Base-by-base conservation (phyloP, 2,113 vertebrate genomes). In the Platysteira castanea region DNA sequence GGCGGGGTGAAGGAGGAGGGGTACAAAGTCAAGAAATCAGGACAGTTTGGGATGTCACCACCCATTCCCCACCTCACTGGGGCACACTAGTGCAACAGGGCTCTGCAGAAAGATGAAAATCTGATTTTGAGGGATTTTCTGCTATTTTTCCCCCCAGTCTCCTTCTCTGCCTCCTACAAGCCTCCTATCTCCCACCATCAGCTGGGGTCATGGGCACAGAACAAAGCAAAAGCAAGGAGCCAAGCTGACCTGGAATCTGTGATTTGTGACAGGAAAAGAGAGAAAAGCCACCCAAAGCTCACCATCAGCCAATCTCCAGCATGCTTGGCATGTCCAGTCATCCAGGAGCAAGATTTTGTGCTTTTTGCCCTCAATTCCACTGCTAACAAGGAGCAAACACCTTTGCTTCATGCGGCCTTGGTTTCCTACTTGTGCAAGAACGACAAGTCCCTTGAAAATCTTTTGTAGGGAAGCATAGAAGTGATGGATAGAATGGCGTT, bases 351-450 rank as follows among this genome's bases (percentile, higher is more conserved):
- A 74, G 22, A 7, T 78, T 64, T 47, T 41, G 15, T 26, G 27
- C 33, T 52, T 77, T 80, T 53, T 41, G 27, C 27, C 33, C 57
- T 19, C 10, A 49, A 1, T 16, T 64, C 59, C 3, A 7, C 7
- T 18, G 16, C 39, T 35, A 35, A 35, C 7, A 3, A 1, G 8
- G 22, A 28, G 22, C 44, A 74, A 87, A 64, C 3, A 2, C 8
- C 33, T 57, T 65, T 0, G 1, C 10, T 79, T 63, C 27, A 26
- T 2, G 20, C 0, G 0, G 70, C 83, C 10, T 63, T 0, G 0
- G 11, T 27, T 54, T 90, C 23, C 16, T 9, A 30, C 21, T 11
- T 1, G 3, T 3, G n/a, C 33, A 56, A 44, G 31, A 83, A 54
- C 5, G 10, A 11, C 9, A 15, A 0, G 0, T 13, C 20, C 42